phyloP scores from a whole-genome alignment of 2,888 invertebrate genomes.

The Conus canariensis region DNA sequence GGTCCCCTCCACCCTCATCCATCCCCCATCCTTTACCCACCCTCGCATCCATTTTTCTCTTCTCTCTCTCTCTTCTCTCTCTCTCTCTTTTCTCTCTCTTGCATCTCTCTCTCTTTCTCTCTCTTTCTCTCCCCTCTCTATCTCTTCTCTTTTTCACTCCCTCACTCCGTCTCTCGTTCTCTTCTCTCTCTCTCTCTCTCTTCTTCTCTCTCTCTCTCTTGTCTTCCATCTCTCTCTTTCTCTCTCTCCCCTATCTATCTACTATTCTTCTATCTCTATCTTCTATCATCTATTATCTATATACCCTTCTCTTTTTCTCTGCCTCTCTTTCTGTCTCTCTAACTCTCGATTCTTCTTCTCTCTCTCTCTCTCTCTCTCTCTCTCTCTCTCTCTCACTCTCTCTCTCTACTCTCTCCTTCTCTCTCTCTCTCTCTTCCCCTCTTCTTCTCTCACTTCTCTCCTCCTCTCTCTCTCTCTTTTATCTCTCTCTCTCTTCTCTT shows the following conservation, averaged over 20 bases:
- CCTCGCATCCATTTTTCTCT: not conserved
- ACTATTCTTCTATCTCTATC: not conserved
- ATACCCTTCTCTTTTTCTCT: fast-evolving
- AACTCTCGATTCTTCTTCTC: too few species aligned
- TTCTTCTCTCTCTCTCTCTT: not conserved
- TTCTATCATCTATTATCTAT: not conserved
- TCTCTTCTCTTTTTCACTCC: too few species aligned
- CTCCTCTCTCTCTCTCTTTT: fast-evolving
- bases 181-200: not conserved
- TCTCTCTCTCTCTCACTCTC: fast-evolving
- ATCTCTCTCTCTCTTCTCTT: fast-evolving
- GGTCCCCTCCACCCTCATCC: not conserved
- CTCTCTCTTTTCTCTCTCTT: not conserved
- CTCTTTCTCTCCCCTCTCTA: fast-evolving
- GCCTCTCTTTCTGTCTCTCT: fast-evolving
- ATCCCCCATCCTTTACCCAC: fast-evolving
- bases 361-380: too few species aligned
- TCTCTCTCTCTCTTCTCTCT: not conserved
- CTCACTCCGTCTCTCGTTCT: too few species aligned
- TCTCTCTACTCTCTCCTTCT: fast-evolving
- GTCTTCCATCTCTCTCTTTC: fast-evolving
- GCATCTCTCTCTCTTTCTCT: fast-evolving
- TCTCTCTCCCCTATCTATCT: too few species aligned
- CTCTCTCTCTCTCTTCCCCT: fast-evolving
- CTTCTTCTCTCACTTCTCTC: fast-evolving